Base-by-base conservation (phyloP, 1,140 invertebrate genomes). In the Pararge aegeria region DNA sequence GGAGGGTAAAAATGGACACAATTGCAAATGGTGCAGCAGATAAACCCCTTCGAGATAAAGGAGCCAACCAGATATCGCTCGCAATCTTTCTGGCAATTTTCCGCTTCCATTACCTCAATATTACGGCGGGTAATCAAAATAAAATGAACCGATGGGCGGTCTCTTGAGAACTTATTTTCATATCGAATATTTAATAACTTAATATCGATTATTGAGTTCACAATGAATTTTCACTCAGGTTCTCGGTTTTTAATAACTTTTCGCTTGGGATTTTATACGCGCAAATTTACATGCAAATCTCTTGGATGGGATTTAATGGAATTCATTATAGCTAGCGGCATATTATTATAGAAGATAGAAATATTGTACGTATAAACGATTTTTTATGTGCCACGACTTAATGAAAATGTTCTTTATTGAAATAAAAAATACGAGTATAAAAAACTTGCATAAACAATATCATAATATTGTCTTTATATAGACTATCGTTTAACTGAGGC, bases 121-220 rank as follows among this genome's bases (percentile, higher is more conserved):
- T 61, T 61, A 61, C 58, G 29, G 16, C 38, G 34, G 44, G 59
- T 61, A 61, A 61, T 61, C 59, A 56, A 62, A 56, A 62, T 62
- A 62, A 62, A 62, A 51, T 46, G 54, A 62, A 55, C 37, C 53
- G 60, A 51, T 46, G 60, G 42, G 30, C 61, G 61, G 48, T 57
- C 61, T 38, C 55, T 30, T 34, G 54, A 48, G 61, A 57, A 57
- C 49, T 48, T 57, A 63, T 63, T 63, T 63, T 53, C 54, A 63
- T 56, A 57, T 57, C 61, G 61, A 63, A 63, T 63, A 63, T 63
- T 63, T 63, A 63, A 63, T 63, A 63, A 56, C 50, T 63, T 63
- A 63, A 63, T 63, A 63, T 63, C 61, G 61, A 63, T 63, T 63
- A 63, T 53, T 57, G 61, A 54, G 61, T 49, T 63, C 61, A 57